A percentile compares a stretch with the other conserved stretches of the same genome.
Conservation (phyloP, 2,888 invertebrate genomes). For the Heliconius hortense region DNA sequence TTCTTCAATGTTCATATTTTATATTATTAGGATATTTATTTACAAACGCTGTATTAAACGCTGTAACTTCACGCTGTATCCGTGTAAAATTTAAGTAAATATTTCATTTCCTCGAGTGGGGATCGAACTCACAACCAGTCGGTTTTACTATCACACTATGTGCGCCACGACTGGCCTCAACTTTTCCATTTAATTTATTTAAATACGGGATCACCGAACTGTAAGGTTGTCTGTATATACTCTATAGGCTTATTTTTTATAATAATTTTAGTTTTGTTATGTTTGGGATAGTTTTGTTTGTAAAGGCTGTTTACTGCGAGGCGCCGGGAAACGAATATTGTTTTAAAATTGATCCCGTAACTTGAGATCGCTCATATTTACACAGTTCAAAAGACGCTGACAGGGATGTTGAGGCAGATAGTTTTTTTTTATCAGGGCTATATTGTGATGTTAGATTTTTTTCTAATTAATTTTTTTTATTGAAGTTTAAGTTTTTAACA, state of each 20-base stretch:
- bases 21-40: too few relatives aligned
- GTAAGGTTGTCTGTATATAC: neutral
- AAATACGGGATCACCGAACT: neutral
- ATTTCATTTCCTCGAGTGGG: too few relatives aligned
- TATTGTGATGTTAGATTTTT: neutral
- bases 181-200: too few relatives aligned
- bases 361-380: conserved; percentile 63
- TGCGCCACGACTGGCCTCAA: too few relatives aligned
- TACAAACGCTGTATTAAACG: too few relatives aligned
- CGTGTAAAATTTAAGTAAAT: too few relatives aligned
- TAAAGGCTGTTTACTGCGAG: conserved; percentile 43
- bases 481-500: neutral
- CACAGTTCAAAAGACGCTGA: conserved; percentile 74
- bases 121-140: too few relatives aligned
- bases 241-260: conserved; percentile 4
- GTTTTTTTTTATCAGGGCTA: conserved; percentile 15
- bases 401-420: conserved; percentile 43
- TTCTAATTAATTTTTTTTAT: neutral
- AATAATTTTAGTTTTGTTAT: conserved; percentile 23
- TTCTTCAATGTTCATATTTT: too few relatives aligned
- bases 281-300: conserved; percentile 32
- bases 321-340: conserved; percentile 49
- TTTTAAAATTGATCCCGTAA: conserved; percentile 57
- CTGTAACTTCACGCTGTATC: too few relatives aligned
- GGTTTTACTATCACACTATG: too few relatives aligned